These are phyloP conservation scores for Ciona savignyi DNA, from an alignment of 23 tunicate species.

Conservation along the genomic window DNA sequence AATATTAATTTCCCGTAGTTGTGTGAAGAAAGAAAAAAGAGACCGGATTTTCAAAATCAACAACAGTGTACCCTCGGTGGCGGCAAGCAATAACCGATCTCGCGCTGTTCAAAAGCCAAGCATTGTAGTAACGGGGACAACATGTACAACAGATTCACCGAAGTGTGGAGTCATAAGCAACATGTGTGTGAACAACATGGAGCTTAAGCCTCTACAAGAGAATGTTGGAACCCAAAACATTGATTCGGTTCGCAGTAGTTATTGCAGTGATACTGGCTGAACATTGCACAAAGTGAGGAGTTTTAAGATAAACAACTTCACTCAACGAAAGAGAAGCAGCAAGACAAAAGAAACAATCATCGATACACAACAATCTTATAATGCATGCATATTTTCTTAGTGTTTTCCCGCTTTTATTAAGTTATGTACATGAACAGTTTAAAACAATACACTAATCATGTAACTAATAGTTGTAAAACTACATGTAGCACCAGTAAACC, in stretches of 20 bases:
- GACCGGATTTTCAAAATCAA: not conserved
- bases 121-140: not conserved
- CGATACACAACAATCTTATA: too few relatives aligned
- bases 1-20: not conserved
- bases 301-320: too few relatives aligned
- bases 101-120: not conserved
- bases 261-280: conserved; percentile 7
- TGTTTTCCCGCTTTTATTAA: too few relatives aligned
- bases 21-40: conserved; percentile 4
- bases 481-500: too few relatives aligned
- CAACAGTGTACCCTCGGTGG: conserved; percentile 1
- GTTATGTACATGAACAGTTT: too few relatives aligned
- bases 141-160: too few relatives aligned
- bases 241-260: conserved; percentile 11
- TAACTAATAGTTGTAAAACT: not conserved
- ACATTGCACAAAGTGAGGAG: too few relatives aligned
- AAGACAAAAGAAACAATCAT: too few relatives aligned
- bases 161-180: not conserved
- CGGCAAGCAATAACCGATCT: not conserved
- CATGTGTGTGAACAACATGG: not conserved
- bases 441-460: not conserved
- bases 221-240: not conserved
- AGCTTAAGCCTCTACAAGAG: not conserved
- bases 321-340: too few relatives aligned
- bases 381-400: too few relatives aligned